These are phyloP conservation scores for Agrypnia vestita DNA, from an alignment of 1,140 invertebrate species.

Conservation along the genomic window DNA sequence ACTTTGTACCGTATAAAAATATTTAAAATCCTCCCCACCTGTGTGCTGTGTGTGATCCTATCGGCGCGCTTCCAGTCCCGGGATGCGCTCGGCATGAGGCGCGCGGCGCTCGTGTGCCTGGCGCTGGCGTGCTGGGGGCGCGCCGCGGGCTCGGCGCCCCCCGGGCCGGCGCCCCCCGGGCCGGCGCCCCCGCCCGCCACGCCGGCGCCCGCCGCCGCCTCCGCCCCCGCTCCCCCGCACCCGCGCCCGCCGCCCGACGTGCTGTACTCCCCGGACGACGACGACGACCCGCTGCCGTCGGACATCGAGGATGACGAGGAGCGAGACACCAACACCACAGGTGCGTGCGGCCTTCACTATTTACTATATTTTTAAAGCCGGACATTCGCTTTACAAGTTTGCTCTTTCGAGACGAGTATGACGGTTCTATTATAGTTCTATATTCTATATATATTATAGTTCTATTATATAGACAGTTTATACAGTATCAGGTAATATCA, in stretches of 20 bases:
- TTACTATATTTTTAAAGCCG: no score
- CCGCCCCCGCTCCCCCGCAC: not conserved
- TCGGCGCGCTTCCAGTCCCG: not conserved
- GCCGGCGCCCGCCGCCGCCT: not conserved
- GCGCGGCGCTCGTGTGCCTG: slow-evolving; percentile 39
- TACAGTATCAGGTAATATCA: no score
- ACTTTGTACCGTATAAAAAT: no score
- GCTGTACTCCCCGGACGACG: slow-evolving; percentile 38
- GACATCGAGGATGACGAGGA: slow-evolving; percentile 43
- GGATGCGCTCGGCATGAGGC: slow-evolving; percentile 39
- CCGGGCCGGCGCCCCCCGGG: not conserved
- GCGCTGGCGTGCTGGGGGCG: slow-evolving; percentile 38
- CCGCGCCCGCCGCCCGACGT: not conserved
- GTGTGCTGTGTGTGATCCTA: not conserved
- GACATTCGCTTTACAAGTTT: no score
- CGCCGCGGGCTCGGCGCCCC: slow-evolving; percentile 21
- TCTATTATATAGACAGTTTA: no score
- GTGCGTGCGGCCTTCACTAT: not conserved
- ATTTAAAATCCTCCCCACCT: no score
- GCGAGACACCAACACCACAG: slow-evolving; percentile 37
- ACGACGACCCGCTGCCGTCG: slow-evolving; percentile 33
- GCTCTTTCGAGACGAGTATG: no score
- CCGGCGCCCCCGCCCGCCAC: not conserved
- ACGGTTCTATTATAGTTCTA: no score
- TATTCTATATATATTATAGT: no score